Conservation (phyloP, 2,797 vertebrate species). For the Xiphorhynchus erythropygius region DNA sequence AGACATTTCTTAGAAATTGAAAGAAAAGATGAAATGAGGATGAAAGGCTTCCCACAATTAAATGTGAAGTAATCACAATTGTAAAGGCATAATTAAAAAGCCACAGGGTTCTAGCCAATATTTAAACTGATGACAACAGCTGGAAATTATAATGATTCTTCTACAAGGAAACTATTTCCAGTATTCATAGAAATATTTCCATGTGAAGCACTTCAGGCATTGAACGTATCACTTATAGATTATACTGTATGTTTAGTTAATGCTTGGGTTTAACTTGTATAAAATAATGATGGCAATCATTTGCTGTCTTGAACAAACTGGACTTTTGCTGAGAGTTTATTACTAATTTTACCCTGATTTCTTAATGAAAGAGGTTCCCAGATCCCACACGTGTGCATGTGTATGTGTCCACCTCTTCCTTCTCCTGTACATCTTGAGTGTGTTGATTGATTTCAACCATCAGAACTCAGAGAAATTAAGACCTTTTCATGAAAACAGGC, state of each 20-base stretch:
- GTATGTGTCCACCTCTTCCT: neutral
- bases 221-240: neutral
- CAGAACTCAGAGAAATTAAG: neutral
- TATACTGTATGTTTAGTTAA: neutral
- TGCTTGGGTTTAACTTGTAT: neutral
- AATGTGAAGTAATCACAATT: neutral
- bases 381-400: neutral
- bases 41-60: neutral
- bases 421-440: neutral
- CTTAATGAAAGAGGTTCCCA: neutral
- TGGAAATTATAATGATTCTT: neutral
- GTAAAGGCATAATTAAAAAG: constrained; percentile 1
- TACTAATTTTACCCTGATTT: neutral
- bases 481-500: neutral
- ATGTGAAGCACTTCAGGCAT: neutral
- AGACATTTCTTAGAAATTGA: constrained; percentile 20
- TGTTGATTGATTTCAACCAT: neutral
- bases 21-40: neutral
- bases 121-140: neutral
- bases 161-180: neutral
- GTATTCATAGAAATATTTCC: neutral
- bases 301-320: neutral
- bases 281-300: neutral
- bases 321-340: neutral
- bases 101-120: neutral